Percentiles rank a stretch among this genome's conserved stretches.
These are phyloP conservation scores for Pachycephala philippinensis DNA, from an alignment of 2,113 vertebrate species.

Conservation along the genomic window DNA sequence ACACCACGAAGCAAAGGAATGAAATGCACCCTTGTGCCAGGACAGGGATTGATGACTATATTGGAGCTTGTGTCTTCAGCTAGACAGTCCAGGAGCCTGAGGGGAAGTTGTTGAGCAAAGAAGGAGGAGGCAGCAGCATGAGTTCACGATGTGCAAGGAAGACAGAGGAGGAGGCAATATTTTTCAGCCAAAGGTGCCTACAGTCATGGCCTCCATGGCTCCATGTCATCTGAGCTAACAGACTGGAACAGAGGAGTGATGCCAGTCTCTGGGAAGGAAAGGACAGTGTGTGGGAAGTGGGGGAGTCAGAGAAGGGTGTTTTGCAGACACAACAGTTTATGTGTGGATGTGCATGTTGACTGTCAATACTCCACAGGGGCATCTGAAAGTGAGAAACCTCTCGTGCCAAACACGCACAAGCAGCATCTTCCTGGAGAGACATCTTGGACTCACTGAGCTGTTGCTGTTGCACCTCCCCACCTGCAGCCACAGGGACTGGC, in stretches of 20 bases:
- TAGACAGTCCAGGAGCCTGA: too few relatives aligned
- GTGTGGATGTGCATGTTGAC: neutral
- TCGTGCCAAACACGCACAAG: fast-evolving
- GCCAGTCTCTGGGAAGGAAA: neutral
- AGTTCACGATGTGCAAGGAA: fast-evolving
- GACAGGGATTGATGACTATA: too few relatives aligned
- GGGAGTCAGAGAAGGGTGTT: neutral
- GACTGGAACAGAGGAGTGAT: neutral
- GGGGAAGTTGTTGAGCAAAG: neutral
- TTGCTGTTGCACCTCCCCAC: too few relatives aligned
- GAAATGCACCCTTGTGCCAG: neutral
- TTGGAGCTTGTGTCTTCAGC: neutral
- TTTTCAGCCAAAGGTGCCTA: neutral
- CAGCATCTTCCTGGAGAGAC: neutral
- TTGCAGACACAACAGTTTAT: neutral
- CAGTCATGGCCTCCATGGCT: neutral
- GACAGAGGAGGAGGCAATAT: neutral
- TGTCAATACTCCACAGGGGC: fast-evolving
- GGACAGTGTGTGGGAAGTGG: neutral
- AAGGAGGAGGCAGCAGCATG: neutral
- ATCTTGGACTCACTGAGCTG: neutral
- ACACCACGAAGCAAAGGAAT: neutral
- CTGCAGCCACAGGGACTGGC: neutral
- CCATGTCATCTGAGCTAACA: neutral
- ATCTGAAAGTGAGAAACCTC: neutral